Evolutionary conservation across 2,113 vertebrate species (phyloP), one percentile per base, ranked within the genome.

Genomic region (Lagopus muta): DNA sequence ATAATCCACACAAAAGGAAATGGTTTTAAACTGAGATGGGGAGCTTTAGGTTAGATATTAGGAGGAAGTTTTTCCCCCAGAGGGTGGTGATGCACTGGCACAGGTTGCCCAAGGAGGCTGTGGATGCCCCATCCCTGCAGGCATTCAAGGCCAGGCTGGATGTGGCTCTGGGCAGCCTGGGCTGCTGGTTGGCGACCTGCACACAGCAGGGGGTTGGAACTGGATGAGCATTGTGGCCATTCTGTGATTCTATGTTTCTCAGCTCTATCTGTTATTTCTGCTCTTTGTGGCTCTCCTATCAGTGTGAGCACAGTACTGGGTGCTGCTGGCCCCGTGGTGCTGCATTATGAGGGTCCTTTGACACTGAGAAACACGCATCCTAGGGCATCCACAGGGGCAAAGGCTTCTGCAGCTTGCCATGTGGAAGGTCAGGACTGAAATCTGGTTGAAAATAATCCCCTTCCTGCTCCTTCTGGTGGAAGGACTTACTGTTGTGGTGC

Each of bases 391-490:
- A 65, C 40, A 45, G 18, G 36, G 62, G 24, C 10, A 89, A 73
- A 70, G 34, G 6, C 21, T 40, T 24, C 25, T 0, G 1, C 18
- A 58, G 27, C 70, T 93, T 70, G 45, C 45, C 67, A 82, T 45
- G 17, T 11, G 70, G 82, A 90, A 92, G 62, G 67, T 89, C 85
- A 87, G 28, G 50, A 13, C 34, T 34, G 11, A 34, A 38, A 36
- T 42, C 40, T 65, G 19, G 32, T 42, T 61, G 45, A 50, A 89
- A 93, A 92, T 19, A 57, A 80, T 82, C 69, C 25, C 15, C 69
- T 77, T 74, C 38, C 0, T 1, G 24, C 52, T 76, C 6, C 1
- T 89, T 73, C 55, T 82, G 24, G 19, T 54, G 27, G 21, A 62
- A 54, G 15, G 21, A 20, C 50, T 90, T 72, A 28, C 85, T 48